phyloP scores from a whole-genome alignment of 1,140 invertebrate genomes.

The Cydia fagiglandana region DNA sequence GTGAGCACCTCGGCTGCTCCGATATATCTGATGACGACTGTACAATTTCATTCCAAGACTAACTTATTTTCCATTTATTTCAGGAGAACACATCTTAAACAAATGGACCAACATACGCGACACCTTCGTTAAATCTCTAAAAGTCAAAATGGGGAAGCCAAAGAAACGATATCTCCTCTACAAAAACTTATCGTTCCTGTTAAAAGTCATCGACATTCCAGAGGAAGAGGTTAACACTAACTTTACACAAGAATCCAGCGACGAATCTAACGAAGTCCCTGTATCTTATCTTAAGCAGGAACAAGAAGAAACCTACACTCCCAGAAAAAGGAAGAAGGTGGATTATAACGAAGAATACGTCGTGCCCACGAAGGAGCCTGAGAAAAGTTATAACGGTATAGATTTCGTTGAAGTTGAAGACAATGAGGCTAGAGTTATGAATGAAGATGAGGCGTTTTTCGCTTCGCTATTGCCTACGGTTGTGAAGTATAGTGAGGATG shows the following conservation, averaged over 20 bases:
- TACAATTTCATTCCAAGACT: no score
- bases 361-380: conserved; percentile 35
- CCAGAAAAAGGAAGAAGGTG: conserved; percentile 2
- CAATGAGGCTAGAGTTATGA: conserved; percentile 64
- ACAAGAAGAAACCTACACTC: not conserved
- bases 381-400: conserved; percentile 39
- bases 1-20: no score
- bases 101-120: conserved; percentile 72
- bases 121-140: conserved; percentile 64
- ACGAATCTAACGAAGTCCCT: conserved; percentile 18
- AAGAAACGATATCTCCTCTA: conserved; percentile 62
- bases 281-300: conserved; percentile 10
- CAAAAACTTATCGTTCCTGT: conserved; percentile 62
- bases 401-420: conserved; percentile 59
- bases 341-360: conserved; percentile 22
- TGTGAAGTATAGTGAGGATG: conserved; percentile 68
- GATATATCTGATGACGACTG: no score
- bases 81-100: conserved; percentile 61
- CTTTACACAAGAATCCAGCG: not conserved
- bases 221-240: conserved; percentile 38
- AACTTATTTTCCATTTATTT: conserved; percentile 37
- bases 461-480: conserved; percentile 67
- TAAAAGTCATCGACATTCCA: conserved; percentile 43
- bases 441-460: conserved; percentile 74
- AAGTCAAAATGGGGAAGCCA: conserved; percentile 53